These are phyloP conservation scores for Lasioglossum baleicum DNA, from an alignment of 1,140 invertebrate genomes.

Conservation along the genomic window DNA sequence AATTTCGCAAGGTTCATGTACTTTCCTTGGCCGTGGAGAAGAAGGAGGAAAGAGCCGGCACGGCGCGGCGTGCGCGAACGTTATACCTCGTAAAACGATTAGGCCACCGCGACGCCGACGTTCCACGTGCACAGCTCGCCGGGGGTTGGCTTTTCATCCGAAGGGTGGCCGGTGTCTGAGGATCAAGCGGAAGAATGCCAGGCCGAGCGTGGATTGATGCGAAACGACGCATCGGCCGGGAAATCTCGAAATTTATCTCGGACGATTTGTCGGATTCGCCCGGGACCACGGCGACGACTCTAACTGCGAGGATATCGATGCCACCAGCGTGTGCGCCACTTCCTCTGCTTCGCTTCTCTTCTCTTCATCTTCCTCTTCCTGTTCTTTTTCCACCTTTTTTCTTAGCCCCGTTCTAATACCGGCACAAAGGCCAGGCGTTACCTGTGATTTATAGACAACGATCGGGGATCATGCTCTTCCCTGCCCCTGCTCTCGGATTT, in stretches of 20 bases:
- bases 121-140: too few relatives aligned
- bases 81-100: constrained; percentile 76
- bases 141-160: background rate
- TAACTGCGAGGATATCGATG: constrained; percentile 47
- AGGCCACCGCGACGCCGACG: constrained; percentile 56
- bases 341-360: constrained; percentile 13
- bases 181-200: constrained; percentile 4
- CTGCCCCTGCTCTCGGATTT: background rate
- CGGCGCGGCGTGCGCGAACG: constrained; percentile 5
- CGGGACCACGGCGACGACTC: constrained; percentile 20
- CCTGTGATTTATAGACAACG: constrained; percentile 18
- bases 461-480: background rate
- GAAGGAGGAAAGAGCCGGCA: background rate
- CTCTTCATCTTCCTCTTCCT: background rate
- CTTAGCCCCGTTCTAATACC: background rate
- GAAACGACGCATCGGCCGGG: constrained; percentile 50
- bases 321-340: background rate
- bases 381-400: constrained; percentile 1
- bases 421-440: background rate
- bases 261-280: constrained; percentile 69
- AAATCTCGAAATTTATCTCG: constrained; percentile 76
- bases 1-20: constrained; percentile 79
- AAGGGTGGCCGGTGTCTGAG: background rate
- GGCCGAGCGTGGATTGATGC: constrained; percentile 28
- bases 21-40: constrained; percentile 68